These are phyloP conservation scores for Drosophila siamana DNA, from an alignment of 2,888 invertebrate genomes.

Conservation along the genomic window DNA sequence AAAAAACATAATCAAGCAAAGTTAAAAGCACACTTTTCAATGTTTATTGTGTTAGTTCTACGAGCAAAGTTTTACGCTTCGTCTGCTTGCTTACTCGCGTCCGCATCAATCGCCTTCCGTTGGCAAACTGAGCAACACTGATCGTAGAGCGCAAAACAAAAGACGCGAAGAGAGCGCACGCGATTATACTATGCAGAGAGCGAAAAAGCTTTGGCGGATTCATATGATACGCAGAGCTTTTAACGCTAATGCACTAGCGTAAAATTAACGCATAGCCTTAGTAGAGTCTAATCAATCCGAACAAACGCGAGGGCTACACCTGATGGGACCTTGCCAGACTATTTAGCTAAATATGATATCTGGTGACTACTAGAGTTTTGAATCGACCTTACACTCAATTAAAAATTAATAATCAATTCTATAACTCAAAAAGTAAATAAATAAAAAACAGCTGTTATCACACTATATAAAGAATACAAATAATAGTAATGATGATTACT, in stretches of 20 bases:
- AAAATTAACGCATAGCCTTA: constrained; percentile 54
- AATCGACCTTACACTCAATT: constrained; percentile 63
- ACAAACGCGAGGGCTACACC: constrained; percentile 57
- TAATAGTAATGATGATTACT: constrained; percentile 30
- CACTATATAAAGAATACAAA: constrained; percentile 8
- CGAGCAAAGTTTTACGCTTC: constrained; percentile 48
- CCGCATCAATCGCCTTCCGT: constrained; percentile 75
- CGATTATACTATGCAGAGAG: constrained; percentile 25
- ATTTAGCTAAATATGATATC: constrained; percentile 20
- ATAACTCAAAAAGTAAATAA: constrained; percentile 40
- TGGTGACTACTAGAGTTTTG: constrained; percentile 63
- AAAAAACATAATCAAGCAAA: constrained; percentile 58
- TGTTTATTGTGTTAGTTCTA: constrained; percentile 56
- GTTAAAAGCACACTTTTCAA: constrained; percentile 51
- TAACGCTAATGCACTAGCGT: constrained; percentile 54
- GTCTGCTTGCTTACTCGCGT: constrained; percentile 59
- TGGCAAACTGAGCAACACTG: constrained; percentile 67
- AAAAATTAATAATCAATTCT: constrained; percentile 50
- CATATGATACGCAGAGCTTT: constrained; percentile 63
- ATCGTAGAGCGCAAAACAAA: constrained; percentile 57
- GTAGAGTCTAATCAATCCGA: constrained; percentile 38
- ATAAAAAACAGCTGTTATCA: constrained; percentile 31
- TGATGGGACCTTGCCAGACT: constrained; percentile 61
- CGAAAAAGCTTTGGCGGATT: constrained; percentile 56
- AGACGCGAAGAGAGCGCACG: constrained; percentile 36